Evolutionary conservation across 2,888 invertebrate species (phyloP).

Genomic region (Pinctada fucata): DNA sequence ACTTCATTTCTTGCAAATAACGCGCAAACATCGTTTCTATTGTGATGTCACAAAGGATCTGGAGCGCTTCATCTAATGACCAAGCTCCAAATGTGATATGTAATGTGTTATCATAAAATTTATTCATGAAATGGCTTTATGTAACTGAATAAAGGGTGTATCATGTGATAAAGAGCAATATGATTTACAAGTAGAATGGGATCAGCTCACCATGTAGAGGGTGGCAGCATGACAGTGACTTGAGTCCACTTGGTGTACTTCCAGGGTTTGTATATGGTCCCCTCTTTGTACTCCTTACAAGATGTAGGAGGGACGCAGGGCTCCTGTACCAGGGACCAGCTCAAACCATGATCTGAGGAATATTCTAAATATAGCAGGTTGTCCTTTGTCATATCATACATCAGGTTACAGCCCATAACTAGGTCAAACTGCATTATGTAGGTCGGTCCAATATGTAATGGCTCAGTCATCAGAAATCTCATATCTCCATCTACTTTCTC

Average conservation of each 20-base stretch:
- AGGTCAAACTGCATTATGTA: conserved; percentile 77
- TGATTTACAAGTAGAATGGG: no score
- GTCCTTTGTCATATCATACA: conserved; percentile 58
- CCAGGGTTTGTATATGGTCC: conserved; percentile 74
- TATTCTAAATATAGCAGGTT: conserved; percentile 74
- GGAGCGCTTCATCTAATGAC: no score
- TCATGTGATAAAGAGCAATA: no score
- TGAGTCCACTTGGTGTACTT: conserved; percentile 75
- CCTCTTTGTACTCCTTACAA: conserved; percentile 71
- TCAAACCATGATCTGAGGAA: conserved; percentile 76
- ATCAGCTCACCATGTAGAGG: conserved; percentile 69
- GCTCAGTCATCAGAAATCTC: conserved; percentile 73
- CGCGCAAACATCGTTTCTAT: no score
- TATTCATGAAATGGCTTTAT: no score
- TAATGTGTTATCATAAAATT: no score
- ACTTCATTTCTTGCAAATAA: no score
- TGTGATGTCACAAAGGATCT: no score
- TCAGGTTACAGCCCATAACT: conserved; percentile 75
- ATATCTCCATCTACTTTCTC: conserved; percentile 56
- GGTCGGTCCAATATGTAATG: conserved; percentile 76
- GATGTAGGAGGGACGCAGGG: conserved; percentile 74
- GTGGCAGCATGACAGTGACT: conserved; percentile 74
- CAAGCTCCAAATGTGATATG: no score
- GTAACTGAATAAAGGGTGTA: no score
- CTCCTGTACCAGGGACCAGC: conserved; percentile 74